Evolutionary conservation across 2,797 vertebrate genomes (phyloP).

Genomic region (Ambastaia sidthimunki): DNA sequence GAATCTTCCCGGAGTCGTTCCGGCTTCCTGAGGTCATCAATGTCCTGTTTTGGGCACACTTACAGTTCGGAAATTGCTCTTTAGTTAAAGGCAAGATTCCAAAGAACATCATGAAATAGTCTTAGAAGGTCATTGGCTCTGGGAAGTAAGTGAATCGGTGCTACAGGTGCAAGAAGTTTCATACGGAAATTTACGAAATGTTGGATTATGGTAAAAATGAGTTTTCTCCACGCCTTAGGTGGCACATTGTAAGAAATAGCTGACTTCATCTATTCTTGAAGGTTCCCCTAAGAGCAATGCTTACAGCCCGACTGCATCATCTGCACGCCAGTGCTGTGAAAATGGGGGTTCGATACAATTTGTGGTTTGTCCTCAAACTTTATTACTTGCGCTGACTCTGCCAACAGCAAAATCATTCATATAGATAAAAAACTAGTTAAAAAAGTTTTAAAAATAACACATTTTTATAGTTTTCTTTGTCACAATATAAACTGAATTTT

Average conservation of each 20-base stretch:
- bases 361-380: neutral
- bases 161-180: slow-evolving; percentile 15
- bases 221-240: neutral
- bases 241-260: slow-evolving; percentile 37
- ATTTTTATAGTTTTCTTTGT: too few species aligned
- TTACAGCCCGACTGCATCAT: slow-evolving; percentile 37
- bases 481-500: too few species aligned
- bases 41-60: neutral
- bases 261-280: slow-evolving; percentile 25
- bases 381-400: neutral
- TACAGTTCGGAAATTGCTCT: slow-evolving; percentile 14
- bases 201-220: slow-evolving; percentile 21
- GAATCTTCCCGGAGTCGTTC: neutral
- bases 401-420: neutral
- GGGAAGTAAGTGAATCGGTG: neutral
- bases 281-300: slow-evolving; percentile 12
- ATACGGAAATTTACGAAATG: neutral
- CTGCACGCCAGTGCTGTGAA: slow-evolving; percentile 18
- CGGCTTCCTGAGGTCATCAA: slow-evolving; percentile 12
- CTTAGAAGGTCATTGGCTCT: slow-evolving; percentile 5
- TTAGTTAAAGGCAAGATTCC: neutral
- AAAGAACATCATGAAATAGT: slow-evolving; percentile 22
- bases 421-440: neutral
- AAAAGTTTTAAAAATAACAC: too few species aligned
- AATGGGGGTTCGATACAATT: slow-evolving; percentile 11